phyloP scores from a whole-genome alignment of 1,140 invertebrate species.

The Amyelois transitella region DNA sequence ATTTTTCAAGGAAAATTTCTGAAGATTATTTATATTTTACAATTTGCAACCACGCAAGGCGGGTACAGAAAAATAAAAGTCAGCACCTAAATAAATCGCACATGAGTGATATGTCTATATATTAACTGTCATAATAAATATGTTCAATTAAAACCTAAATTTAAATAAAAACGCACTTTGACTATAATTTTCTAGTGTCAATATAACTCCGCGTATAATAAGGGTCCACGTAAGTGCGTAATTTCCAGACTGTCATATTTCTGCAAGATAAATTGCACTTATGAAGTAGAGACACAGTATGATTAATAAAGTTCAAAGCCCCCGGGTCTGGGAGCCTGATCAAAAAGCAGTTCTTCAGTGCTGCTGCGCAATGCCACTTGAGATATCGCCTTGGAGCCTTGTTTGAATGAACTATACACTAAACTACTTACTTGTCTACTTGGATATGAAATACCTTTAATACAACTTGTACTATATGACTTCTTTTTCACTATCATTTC shows the following conservation, averaged over 20 bases:
- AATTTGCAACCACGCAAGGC: too few species aligned
- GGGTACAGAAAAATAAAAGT: too few species aligned
- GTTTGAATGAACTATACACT: conserved; percentile 32
- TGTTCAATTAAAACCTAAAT: not conserved
- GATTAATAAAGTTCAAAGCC: conserved; percentile 56
- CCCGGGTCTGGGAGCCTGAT: conserved; percentile 45
- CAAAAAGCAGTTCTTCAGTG: conserved; percentile 46
- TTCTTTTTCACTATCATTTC: too few species aligned
- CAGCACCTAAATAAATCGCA: too few species aligned
- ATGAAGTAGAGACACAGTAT: conserved; percentile 8
- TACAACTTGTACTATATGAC: too few species aligned
- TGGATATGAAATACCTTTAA: not conserved
- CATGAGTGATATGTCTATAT: too few species aligned
- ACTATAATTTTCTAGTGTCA: conserved; percentile 11
- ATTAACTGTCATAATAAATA: not conserved
- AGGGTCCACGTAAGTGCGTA: not conserved
- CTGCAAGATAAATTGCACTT: not conserved
- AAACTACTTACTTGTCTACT: conserved; percentile 2
- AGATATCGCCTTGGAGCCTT: conserved; percentile 40
- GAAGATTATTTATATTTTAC: too few species aligned
- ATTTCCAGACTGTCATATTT: not conserved
- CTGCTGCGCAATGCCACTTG: conserved; percentile 39
- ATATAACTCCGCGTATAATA: conserved; percentile 9
- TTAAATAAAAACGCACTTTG: conserved; percentile 9
- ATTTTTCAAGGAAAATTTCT: too few species aligned